Evolutionary conservation across 64 coral and sea anemone species (phyloP).

Genomic region (Stichodactyla helianthus): DNA sequence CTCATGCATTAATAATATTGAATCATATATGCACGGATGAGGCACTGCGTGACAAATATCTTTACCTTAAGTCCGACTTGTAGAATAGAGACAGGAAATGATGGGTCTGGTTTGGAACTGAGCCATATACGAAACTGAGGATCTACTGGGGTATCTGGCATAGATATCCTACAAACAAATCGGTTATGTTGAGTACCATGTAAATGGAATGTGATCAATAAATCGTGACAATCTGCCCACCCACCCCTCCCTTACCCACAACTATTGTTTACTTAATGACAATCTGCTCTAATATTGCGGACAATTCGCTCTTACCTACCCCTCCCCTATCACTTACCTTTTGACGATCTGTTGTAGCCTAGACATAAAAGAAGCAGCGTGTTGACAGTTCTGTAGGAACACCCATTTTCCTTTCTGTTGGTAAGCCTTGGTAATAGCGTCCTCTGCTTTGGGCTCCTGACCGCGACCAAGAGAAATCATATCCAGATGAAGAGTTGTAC

Average conservation of each 20-base stretch:
- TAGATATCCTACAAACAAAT: constrained; percentile 49
- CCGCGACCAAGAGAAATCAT: constrained; percentile 96
- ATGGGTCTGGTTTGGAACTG: constrained; percentile 90
- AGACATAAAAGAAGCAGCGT: constrained; percentile 91
- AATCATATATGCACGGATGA: too few species aligned
- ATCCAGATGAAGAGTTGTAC: constrained; percentile 77
- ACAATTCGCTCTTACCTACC: not conserved
- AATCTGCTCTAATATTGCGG: not conserved
- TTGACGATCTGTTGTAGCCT: constrained; percentile 81
- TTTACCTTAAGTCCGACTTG: constrained; percentile 91
- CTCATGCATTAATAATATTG: too few species aligned
- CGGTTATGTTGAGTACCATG: not conserved
- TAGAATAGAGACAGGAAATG: constrained; percentile 87
- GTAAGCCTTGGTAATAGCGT: constrained; percentile 88
- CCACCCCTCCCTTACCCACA: not conserved
- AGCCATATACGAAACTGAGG: constrained; percentile 96
- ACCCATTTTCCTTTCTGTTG: constrained; percentile 96
- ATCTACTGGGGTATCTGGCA: constrained; percentile 70
- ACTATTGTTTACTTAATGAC: not conserved
- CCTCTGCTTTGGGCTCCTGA: constrained; percentile 77
- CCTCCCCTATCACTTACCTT: constrained; percentile 50
- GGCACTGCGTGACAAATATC: not conserved
- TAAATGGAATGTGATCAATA: not conserved
- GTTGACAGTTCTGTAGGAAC: constrained; percentile 98
- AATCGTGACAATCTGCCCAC: not conserved